Evolutionary conservation across 2,797 vertebrate species (phyloP).

Genomic region (Cyprinella venusta): DNA sequence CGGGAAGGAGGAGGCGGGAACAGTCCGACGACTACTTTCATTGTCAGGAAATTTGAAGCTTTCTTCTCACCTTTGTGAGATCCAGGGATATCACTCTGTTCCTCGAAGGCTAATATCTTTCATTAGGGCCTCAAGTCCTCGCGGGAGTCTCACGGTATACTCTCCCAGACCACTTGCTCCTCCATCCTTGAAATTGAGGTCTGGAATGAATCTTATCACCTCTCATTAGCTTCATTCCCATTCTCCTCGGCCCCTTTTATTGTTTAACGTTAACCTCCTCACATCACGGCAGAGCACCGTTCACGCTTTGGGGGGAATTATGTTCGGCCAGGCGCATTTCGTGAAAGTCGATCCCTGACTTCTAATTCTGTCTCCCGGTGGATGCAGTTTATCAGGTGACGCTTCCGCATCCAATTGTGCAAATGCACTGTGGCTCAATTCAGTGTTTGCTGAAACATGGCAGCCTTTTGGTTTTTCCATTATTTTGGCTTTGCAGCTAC

Average conservation of each 20-base stretch:
- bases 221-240: constrained; percentile 78
- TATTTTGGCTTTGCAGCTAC: constrained; percentile 47
- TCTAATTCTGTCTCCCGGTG: constrained; percentile 67
- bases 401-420: constrained; percentile 51
- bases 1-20: too few relatives aligned
- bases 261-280: constrained; percentile 76
- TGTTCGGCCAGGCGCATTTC: constrained; percentile 66
- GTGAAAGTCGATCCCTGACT: constrained; percentile 67
- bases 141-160: constrained; percentile 67
- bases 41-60: constrained; percentile 39
- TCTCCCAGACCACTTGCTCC: constrained; percentile 68
- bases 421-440: constrained; percentile 51
- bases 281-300: constrained; percentile 65
- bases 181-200: constrained; percentile 79
- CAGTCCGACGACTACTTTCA: constrained; percentile 24
- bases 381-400: constrained; percentile 60
- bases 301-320: constrained; percentile 68
- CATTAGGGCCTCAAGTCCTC: constrained; percentile 68
- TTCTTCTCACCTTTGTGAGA: constrained; percentile 60
- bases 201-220: constrained; percentile 78
- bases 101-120: constrained; percentile 69
- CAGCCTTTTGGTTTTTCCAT: constrained; percentile 55
- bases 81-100: constrained; percentile 59
- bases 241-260: constrained; percentile 71
- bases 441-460: constrained; percentile 53